phyloP scores from a whole-genome alignment of 2,888 invertebrate species.

The Mamestra brassicae region DNA sequence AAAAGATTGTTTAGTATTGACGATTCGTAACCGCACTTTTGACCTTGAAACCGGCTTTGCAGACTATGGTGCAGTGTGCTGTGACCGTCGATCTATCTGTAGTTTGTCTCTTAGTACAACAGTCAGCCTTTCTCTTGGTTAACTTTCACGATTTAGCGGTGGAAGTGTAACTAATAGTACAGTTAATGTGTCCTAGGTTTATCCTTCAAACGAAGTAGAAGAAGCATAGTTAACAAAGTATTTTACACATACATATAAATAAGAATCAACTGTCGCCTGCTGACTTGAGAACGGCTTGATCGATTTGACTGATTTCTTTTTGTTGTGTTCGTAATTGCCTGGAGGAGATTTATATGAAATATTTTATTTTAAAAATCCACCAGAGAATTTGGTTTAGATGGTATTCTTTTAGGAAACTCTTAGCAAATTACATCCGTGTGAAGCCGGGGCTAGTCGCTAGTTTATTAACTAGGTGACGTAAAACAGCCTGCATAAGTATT shows the following conservation, averaged over 20 bases:
- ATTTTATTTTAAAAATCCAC: neutral
- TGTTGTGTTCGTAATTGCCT: neutral
- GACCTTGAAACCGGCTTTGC: slow-evolving; percentile 41
- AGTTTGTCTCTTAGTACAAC: slow-evolving; percentile 27
- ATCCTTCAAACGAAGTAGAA: neutral
- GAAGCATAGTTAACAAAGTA: too few species aligned
- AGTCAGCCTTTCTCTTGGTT: slow-evolving; percentile 43
- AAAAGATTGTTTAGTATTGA: neutral
- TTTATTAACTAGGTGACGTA: neutral
- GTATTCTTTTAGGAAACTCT: neutral
- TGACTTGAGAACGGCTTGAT: neutral
- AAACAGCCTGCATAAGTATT: too few species aligned
- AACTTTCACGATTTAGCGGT: slow-evolving; percentile 44
- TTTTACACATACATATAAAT: too few species aligned
- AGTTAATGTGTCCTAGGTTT: neutral
- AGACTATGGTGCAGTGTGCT: slow-evolving; percentile 18
- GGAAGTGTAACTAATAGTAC: slow-evolving; percentile 14
- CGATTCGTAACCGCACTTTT: slow-evolving; percentile 7
- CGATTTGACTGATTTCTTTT: neutral
- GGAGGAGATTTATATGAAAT: neutral
- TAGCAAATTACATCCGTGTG: neutral
- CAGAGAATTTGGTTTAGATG: neutral
- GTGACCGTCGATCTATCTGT: slow-evolving; percentile 25
- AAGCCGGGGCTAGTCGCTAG: neutral
- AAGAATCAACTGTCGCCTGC: too few species aligned